Evolutionary conservation across 2,113 vertebrate genomes (phyloP), one percentile per base, ranked within the genome.

Genomic region (Emydura subglobosa): DNA sequence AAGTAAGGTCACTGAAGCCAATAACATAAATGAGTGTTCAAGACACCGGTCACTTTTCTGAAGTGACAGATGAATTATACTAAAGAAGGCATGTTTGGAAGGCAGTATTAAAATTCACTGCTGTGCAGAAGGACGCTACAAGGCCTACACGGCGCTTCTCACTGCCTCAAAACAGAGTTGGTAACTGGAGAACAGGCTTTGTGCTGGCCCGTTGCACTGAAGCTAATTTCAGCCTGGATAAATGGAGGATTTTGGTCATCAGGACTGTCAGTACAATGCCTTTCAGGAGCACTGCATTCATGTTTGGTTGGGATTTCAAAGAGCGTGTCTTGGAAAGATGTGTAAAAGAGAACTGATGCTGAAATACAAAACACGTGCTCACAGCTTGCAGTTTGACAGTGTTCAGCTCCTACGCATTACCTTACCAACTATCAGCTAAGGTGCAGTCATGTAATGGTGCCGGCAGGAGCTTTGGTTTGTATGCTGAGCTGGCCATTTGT

Each of bases 1-100:
- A 97, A 96, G 92, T 92, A 93, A 94, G 96, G 96, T 96, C 94
- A 97, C 88, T 96, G 94, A 95, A 96, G 94, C 97, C 95, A 97
- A 96, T 88, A 94, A 87, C 80, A 93, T 95, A 95, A 96, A 94
- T 65, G 85, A 95, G 39, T 86, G 53, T 82, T 93, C 68, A 83
- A 91, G 82, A 89, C 29, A 82, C 2, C 89, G 78, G 83, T 88
- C 50, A 79, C 3, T 91, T 96, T 87, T 86, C 72, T 82, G 80
- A 97, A 97, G 94, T 39, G 90, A 93, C 74, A 96, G 89, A 94
- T 94, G 85, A 96, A 87, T 16, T 85, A 53, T 92, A 54, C 51
- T 94, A 87, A 85, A 39, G 19, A 93, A 95, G 50, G 83, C 24
- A 54, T 92, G 86, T 93, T 90, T 96, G 78, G 92, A 88, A 79